These are phyloP conservation scores for Lytechinus variegatus DNA, from an alignment of 35 echinoderm and acorn worm genomes.

Conservation along the genomic window DNA sequence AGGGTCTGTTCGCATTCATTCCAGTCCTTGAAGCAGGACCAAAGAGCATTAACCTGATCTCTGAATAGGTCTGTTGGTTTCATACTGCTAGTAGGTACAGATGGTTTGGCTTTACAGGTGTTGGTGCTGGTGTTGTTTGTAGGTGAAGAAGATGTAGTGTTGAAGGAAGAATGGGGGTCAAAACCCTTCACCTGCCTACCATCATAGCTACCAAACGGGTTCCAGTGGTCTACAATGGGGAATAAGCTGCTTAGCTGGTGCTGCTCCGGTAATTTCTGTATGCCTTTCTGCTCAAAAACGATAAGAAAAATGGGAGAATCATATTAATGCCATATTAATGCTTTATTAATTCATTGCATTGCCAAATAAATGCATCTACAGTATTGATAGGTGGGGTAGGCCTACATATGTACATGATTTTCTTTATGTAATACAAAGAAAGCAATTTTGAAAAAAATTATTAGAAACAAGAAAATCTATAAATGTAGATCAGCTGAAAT, in stretches of 20 bases:
- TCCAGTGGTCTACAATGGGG: constrained; percentile 50
- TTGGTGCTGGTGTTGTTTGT: neutral
- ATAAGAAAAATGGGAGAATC: neutral
- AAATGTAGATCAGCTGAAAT: too few species aligned
- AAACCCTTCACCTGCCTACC: constrained; percentile 23
- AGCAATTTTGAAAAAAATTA: too few species aligned
- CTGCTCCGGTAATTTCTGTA: constrained; percentile 42
- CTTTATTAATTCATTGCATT: neutral
- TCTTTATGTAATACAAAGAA: too few species aligned
- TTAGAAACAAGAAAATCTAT: too few species aligned
- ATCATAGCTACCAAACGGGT: constrained; percentile 38
- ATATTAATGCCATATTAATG: neutral
- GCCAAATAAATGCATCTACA: too few species aligned
- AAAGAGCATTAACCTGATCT: constrained; percentile 86
- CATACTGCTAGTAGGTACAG: constrained; percentile 52
- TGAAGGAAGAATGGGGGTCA: constrained; percentile 25
- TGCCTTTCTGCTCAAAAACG: constrained; percentile 28
- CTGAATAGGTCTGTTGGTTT: constrained; percentile 88
- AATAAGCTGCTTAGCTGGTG: constrained; percentile 44
- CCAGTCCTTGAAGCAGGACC: constrained; percentile 96
- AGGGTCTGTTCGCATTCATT: constrained; percentile 98
- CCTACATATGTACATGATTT: too few species aligned
- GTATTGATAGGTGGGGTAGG: too few species aligned
- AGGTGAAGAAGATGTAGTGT: neutral
- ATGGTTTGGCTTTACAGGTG: neutral